Evolutionary conservation across 1,140 invertebrate genomes (phyloP).

Genomic region (Zeugodacus cucurbitae): DNA sequence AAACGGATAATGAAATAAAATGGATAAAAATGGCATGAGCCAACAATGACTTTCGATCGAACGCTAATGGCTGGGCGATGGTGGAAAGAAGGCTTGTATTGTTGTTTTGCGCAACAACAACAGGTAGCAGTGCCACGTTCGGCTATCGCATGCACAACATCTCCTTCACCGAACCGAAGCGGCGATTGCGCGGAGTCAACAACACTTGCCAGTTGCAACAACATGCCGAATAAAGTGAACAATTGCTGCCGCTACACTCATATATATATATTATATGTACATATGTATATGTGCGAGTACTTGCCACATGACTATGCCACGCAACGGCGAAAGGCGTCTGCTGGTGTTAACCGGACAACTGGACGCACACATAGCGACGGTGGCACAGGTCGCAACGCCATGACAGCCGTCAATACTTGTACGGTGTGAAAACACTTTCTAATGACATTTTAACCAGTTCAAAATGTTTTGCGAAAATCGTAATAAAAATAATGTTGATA

Average conservation of each 20-base stretch:
- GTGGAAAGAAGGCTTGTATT: not conserved
- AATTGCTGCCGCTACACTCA: not conserved
- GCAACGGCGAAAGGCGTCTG: not conserved
- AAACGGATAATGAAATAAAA: not conserved
- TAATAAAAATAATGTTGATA: slow-evolving; percentile 12
- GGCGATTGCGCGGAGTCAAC: not conserved
- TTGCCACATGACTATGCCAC: not conserved
- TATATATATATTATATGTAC: not conserved
- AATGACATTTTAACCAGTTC: slow-evolving; percentile 35
- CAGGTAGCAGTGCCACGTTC: not conserved
- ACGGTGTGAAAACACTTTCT: slow-evolving; percentile 28
- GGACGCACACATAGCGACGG: not conserved
- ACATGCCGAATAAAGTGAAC: not conserved
- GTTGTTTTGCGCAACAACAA: not conserved
- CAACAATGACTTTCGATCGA: not conserved
- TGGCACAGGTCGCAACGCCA: not conserved
- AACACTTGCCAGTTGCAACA: not conserved
- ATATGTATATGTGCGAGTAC: not conserved
- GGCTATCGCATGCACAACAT: not conserved
- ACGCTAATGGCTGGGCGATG: not conserved
- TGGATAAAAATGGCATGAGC: not conserved
- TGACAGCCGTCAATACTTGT: slow-evolving; percentile 21
- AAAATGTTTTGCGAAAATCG: not conserved
- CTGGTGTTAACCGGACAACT: not conserved
- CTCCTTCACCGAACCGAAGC: not conserved